Percentiles rank a stretch among this genome's conserved stretches.
Conservation (phyloP, 2,797 vertebrate species). For the Helostoma temminkii region DNA sequence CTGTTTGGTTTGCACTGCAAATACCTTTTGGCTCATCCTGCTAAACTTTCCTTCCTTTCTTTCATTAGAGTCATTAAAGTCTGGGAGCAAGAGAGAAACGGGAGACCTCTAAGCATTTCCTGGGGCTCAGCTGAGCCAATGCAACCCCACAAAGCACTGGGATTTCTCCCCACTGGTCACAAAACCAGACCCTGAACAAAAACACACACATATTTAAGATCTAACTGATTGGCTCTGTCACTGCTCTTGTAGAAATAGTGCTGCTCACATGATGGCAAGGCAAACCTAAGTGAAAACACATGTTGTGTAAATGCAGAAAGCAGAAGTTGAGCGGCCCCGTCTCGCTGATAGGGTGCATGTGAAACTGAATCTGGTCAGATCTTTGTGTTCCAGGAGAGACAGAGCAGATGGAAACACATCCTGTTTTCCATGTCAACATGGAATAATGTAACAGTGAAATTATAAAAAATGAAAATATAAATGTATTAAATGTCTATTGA, state of each 20-base stretch:
- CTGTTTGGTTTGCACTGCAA: slow-evolving; percentile 21
- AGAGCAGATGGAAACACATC: slow-evolving; percentile 45
- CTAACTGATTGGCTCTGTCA: slow-evolving; percentile 66
- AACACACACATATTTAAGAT: slow-evolving; percentile 44
- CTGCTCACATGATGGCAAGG: slow-evolving; percentile 65
- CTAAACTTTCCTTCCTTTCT: slow-evolving; percentile 29
- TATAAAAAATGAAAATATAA: not conserved
- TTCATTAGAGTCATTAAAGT: slow-evolving; percentile 45
- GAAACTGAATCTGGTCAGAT: slow-evolving; percentile 59
- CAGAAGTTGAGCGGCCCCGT: slow-evolving; percentile 47
- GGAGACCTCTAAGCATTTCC: slow-evolving; percentile 57
- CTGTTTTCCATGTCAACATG: slow-evolving; percentile 62
- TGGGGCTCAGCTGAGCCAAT: slow-evolving; percentile 26
- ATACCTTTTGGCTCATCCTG: slow-evolving; percentile 39
- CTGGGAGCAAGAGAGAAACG: slow-evolving; percentile 22
- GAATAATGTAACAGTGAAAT: slow-evolving; percentile 37
- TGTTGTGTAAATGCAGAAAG: slow-evolving; percentile 75
- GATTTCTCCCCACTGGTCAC: slow-evolving; percentile 58
- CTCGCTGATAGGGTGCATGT: slow-evolving; percentile 39
- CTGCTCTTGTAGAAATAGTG: slow-evolving; percentile 58
- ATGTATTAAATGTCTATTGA: slow-evolving; percentile 25
- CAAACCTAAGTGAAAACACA: slow-evolving; percentile 82
- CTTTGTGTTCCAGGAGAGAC: slow-evolving; percentile 35
- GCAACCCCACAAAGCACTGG: slow-evolving; percentile 40
- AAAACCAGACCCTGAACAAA: slow-evolving; percentile 53